Evolutionary conservation across 2,797 vertebrate genomes (phyloP).

Genomic region (Oceanodroma leucorhoa): DNA sequence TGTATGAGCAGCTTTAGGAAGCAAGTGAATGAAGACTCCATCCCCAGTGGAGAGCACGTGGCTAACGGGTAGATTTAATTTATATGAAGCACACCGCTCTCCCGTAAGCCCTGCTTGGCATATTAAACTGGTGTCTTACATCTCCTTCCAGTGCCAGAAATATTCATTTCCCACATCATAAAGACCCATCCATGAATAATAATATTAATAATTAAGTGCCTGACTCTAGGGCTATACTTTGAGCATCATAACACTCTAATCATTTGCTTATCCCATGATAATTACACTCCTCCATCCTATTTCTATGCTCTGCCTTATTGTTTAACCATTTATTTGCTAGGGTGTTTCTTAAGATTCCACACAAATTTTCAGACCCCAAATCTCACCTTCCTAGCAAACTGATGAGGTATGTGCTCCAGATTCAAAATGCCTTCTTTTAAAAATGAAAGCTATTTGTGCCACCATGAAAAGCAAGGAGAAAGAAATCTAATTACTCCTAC

Average conservation of each 20-base stretch:
- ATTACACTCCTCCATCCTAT: conserved; percentile 50
- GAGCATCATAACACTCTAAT: conserved; percentile 68
- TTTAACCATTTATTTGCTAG: conserved; percentile 59
- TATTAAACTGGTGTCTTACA: conserved; percentile 58
- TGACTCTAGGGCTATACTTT: conserved; percentile 60
- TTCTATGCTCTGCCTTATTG: conserved; percentile 10
- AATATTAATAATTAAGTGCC: conserved; percentile 68
- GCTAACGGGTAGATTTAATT: conserved; percentile 61
- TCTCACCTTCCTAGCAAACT: background rate
- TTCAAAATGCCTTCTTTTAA: background rate
- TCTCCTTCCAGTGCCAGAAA: conserved; percentile 56
- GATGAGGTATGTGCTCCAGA: background rate
- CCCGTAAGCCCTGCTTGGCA: conserved; percentile 33
- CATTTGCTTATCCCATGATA: conserved; percentile 64
- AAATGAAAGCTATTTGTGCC: background rate
- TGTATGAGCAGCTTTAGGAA: conserved; percentile 10
- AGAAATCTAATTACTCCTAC: background rate
- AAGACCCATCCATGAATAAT: conserved; percentile 68
- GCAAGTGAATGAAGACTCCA: background rate
- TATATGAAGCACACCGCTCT: conserved; percentile 1
- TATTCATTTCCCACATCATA: conserved; percentile 64
- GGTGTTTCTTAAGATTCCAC: background rate
- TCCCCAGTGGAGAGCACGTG: conserved; percentile 39
- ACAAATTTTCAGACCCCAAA: background rate
- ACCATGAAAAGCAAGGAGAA: background rate